phyloP scores from a whole-genome alignment of 2,113 vertebrate species.

The Dicerorhinus sumatrensis region DNA sequence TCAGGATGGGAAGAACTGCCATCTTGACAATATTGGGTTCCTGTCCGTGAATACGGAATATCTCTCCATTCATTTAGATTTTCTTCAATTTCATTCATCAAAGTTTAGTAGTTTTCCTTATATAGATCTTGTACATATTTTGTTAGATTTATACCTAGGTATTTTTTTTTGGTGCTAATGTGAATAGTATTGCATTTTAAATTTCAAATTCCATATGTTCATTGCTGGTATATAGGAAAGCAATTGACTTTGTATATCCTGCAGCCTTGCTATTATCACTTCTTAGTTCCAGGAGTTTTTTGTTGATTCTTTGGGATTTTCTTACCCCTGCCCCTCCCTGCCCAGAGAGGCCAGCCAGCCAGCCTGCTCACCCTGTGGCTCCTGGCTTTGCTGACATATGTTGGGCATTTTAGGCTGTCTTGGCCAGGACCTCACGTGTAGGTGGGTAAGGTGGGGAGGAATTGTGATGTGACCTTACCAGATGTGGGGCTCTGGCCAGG shows the following conservation, averaged over 20 bases:
- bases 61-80: not conserved
- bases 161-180: not conserved
- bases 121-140: not conserved
- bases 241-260: fast-evolving
- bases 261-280: not conserved
- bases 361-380: fast-evolving
- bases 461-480: not conserved
- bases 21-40: not conserved
- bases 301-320: too few species aligned
- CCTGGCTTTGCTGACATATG: not conserved
- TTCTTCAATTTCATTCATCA: not conserved
- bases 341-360: not conserved
- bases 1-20: not conserved
- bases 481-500: not conserved
- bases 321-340: too few species aligned
- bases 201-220: not conserved
- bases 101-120: not conserved
- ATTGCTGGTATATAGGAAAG: not conserved
- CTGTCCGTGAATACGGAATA: fast-evolving
- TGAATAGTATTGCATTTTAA: not conserved
- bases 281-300: not conserved
- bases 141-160: not conserved
- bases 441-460: not conserved
- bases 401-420: not conserved
- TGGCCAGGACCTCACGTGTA: not conserved